phyloP scores from a whole-genome alignment of 2,888 invertebrate species.

The Caenorhabditis panamensis region DNA sequence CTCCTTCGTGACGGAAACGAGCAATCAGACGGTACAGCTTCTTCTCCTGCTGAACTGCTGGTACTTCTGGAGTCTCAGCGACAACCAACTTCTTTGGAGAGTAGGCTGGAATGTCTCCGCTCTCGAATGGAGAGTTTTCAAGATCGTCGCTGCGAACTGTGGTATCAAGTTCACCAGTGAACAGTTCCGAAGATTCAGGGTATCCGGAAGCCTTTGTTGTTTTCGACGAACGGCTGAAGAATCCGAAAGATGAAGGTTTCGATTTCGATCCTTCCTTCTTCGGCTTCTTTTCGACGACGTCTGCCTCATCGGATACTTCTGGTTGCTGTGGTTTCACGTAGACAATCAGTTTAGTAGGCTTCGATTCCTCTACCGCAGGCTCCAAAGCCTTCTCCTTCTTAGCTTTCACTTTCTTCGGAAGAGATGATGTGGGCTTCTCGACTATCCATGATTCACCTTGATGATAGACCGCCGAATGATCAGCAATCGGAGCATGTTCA shows the following conservation, averaged over 20 bases:
- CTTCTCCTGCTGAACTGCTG: conserved; percentile 20
- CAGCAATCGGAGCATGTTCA: conserved; percentile 34
- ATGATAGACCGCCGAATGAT: conserved; percentile 52
- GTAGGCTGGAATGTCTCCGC: conserved; percentile 34
- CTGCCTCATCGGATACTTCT: not conserved
- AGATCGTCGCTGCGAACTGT: conserved; percentile 30
- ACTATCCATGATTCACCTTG: conserved; percentile 43
- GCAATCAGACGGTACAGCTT: conserved; percentile 39
- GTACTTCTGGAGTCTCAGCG: not conserved
- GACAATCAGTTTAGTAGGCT: conserved; percentile 41
- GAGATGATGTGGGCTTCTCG: not conserved
- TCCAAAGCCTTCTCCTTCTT: conserved; percentile 10
- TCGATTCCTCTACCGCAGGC: conserved; percentile 22
- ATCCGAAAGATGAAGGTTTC: conserved; percentile 26
- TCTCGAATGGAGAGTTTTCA: conserved; percentile 28
- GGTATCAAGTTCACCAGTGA: conserved; percentile 40
- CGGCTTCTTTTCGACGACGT: conserved; percentile 17
- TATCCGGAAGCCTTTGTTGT: conserved; percentile 13
- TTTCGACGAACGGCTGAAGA: conserved; percentile 34
- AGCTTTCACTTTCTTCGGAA: conserved; percentile 16
- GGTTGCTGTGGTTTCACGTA: conserved; percentile 19
- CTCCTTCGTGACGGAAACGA: conserved; percentile 49
- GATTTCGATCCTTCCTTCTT: conserved; percentile 24
- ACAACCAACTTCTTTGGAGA: conserved; percentile 12
- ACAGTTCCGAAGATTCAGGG: conserved; percentile 18